Conservation (phyloP, 2,797 vertebrate species). For the Caiman crocodilus region DNA sequence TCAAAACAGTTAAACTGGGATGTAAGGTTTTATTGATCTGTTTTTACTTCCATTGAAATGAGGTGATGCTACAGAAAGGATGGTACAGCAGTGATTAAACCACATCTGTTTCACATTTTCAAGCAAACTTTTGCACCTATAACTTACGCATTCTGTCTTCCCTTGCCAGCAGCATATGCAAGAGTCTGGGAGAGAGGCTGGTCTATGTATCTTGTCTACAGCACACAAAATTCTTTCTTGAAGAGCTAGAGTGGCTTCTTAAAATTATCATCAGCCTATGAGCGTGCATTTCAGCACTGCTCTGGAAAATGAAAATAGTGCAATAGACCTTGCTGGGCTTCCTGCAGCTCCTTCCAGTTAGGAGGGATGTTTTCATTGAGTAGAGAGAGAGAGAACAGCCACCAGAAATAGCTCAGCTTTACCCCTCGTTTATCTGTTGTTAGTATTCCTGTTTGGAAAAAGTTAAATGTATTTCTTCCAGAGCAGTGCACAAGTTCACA, state of each 20-base stretch:
- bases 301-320: not conserved
- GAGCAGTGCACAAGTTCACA: not conserved
- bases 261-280: not conserved
- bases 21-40: not conserved
- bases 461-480: not conserved
- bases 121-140: constrained; percentile 16
- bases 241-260: not conserved
- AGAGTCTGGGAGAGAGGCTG: not conserved
- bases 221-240: constrained; percentile 5
- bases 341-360: constrained; percentile 9
- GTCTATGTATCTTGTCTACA: rapidly evolving
- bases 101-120: not conserved
- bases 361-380: not conserved
- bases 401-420: constrained; percentile 15
- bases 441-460: not conserved
- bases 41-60: constrained; percentile 1
- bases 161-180: not conserved
- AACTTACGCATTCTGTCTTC: constrained; percentile 32
- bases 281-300: not conserved
- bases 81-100: not conserved
- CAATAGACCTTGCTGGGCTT: not conserved
- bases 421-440: constrained; percentile 4
- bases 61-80: not conserved
- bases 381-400: constrained; percentile 13
- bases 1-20: constrained; percentile 22